Evolutionary conservation across 1,140 invertebrate genomes (phyloP), one percentile per base, ranked within the genome.

Genomic region (Drosophila yakuba): DNA sequence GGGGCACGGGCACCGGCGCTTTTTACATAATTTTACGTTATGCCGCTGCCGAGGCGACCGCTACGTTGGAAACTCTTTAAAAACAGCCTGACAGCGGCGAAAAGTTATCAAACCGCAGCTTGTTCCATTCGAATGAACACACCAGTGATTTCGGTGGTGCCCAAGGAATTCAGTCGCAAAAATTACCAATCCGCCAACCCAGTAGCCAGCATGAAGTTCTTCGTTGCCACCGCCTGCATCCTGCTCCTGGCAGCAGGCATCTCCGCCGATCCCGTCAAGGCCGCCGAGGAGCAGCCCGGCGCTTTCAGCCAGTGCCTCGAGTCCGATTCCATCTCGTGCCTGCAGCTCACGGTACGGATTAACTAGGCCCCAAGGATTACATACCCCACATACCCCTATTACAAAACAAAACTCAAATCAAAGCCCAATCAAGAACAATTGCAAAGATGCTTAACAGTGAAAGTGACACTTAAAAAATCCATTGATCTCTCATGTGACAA

Each of bases 291-390:
- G 68, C 84, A 89, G 77, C 61, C 80, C 50, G 77, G 89, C 47
- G 91, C 76, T 67, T 92, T 92, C 59, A 82, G 86, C 74, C 93
- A 94, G 61, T 95, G 95, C 77, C 91, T 95, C 25, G 92, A 93
- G 64, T 93, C 94, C 78, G 95, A 95, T 92, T 95, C 95, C 60
- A 95, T 95, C 59, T 94, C 94, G 55, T 95, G 95, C 91, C 90
- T 95, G 51, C 95, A 95, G 89, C 93, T 94, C 74, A 93, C 94
- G 84, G 93, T 93, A 91, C 91, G 93, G 85, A 92, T 91, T 92
- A 89, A 72, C 54, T 66, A 76, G 62, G 50, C 64, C 41, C 20
- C 50, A 85, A 90, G 81, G 77, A 91, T 86, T 77, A 17, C 17
- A 17, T 17, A 17, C 17, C 17, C 17, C 17, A 83, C 75, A 47